Evolutionary conservation across 2,113 vertebrate species (phyloP).

Genomic region (Rhinogobius similis): DNA sequence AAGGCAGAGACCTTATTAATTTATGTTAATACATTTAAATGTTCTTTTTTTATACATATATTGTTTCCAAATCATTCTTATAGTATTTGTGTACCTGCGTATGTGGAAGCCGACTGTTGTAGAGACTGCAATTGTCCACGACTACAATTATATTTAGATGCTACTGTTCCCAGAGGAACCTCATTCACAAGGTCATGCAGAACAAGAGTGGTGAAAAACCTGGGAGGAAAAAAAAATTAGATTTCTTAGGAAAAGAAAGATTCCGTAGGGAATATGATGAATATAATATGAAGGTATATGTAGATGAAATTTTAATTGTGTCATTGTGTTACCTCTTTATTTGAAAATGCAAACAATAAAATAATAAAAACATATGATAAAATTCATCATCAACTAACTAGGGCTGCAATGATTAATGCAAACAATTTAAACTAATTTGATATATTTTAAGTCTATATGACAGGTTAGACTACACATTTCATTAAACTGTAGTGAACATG

Average conservation of each 20-base stretch:
- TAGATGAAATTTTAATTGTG: too few species aligned
- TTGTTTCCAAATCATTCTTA: not conserved
- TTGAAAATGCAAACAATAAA: not conserved
- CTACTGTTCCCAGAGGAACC: slow-evolving; percentile 85
- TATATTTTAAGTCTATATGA: too few species aligned
- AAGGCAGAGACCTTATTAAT: not conserved
- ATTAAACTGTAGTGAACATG: too few species aligned
- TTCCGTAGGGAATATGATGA: too few species aligned
- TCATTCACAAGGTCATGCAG: slow-evolving; percentile 93
- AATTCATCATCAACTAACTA: not conserved
- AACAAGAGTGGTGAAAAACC: slow-evolving; percentile 96
- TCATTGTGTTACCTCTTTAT: too few species aligned
- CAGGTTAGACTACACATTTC: too few species aligned
- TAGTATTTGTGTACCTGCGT: slow-evolving; percentile 81
- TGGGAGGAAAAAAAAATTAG: too few species aligned
- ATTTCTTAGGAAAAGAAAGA: too few species aligned
- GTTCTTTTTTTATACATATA: not conserved
- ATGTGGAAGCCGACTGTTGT: slow-evolving; percentile 94
- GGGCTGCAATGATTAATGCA: not conserved
- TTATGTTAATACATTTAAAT: not conserved
- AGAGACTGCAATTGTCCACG: slow-evolving; percentile 97
- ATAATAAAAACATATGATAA: too few species aligned
- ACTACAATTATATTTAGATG: slow-evolving; percentile 90
- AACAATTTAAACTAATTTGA: not conserved
- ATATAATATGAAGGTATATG: too few species aligned